These are phyloP conservation scores for Aphelenchoides bicaudatus DNA, from an alignment of 2,888 invertebrate genomes.

Conservation along the genomic window DNA sequence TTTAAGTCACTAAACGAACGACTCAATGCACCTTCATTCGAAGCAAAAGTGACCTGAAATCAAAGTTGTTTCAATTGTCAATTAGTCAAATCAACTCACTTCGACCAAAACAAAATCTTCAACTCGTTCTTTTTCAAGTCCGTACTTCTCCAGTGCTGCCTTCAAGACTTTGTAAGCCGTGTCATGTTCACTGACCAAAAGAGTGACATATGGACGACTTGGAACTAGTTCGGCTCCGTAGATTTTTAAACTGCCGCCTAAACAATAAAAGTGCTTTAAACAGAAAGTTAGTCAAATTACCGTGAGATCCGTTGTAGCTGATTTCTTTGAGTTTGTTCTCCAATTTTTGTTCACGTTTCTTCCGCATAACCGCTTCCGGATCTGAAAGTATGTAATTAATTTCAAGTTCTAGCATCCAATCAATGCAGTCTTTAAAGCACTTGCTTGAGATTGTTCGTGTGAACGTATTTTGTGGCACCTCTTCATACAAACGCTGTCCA, in stretches of 20 bases:
- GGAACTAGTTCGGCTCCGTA: slow-evolving; percentile 93
- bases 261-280: neutral
- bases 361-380: slow-evolving; percentile 96
- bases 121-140: slow-evolving; percentile 82
- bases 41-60: slow-evolving; percentile 27
- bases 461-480: slow-evolving; percentile 86
- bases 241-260: slow-evolving; percentile 69
- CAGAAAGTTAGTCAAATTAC: neutral
- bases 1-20: slow-evolving; percentile 30
- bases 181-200: slow-evolving; percentile 86
- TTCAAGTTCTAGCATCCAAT: too few relatives aligned
- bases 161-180: slow-evolving; percentile 84
- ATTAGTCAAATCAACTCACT: slow-evolving; percentile 67
- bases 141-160: slow-evolving; percentile 96
- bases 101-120: slow-evolving; percentile 89
- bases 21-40: slow-evolving; percentile 16
- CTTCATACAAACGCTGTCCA: slow-evolving; percentile 66
- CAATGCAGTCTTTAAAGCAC: too few relatives aligned
- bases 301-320: slow-evolving; percentile 35
- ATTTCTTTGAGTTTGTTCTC: slow-evolving; percentile 80
- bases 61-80: too few relatives aligned
- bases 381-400: too few relatives aligned
- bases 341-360: slow-evolving; percentile 88
- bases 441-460: slow-evolving; percentile 98
- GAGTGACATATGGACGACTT: slow-evolving; percentile 89